phyloP scores from a whole-genome alignment of 2,797 vertebrate genomes.

The Chiloscyllium punctatum region DNA sequence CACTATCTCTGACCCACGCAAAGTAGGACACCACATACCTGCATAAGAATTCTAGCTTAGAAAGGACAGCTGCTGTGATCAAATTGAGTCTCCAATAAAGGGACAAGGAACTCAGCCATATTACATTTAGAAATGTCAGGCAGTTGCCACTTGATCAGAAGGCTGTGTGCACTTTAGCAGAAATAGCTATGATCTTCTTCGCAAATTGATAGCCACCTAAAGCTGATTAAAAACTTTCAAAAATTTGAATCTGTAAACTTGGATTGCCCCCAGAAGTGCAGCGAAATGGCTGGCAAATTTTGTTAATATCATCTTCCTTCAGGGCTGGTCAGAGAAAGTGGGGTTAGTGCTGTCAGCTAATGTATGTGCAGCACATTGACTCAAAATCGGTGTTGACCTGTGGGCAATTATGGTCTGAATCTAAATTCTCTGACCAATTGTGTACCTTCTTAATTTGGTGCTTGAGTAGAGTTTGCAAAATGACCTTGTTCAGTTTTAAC shows the following conservation, averaged over 20 bases:
- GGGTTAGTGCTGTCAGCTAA: not conserved
- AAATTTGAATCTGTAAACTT: not conserved
- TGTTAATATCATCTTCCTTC: not conserved
- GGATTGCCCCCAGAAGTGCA: not conserved
- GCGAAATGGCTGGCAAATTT: not conserved
- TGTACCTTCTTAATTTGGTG: not conserved
- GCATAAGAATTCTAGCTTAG: slow-evolving; percentile 25
- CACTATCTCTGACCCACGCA: not conserved
- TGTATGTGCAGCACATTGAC: not conserved
- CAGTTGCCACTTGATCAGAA: not conserved
- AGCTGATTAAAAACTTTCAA: not conserved
- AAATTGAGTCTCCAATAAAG: slow-evolving; percentile 16
- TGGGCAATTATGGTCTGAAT: not conserved
- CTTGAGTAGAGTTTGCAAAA: not conserved
- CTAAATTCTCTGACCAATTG: not conserved
- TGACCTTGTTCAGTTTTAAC: not conserved
- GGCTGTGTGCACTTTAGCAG: not conserved
- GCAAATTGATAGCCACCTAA: not conserved
- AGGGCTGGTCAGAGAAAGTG: not conserved
- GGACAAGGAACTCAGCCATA: slow-evolving; percentile 8
- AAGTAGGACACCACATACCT: slow-evolving; percentile 28
- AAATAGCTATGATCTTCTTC: not conserved
- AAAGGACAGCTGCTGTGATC: slow-evolving; percentile 23
- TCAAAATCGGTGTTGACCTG: not conserved
- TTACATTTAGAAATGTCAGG: slow-evolving; percentile 26